Base-by-base conservation (phyloP, 2,113 vertebrate genomes). In the Caretta caretta region DNA sequence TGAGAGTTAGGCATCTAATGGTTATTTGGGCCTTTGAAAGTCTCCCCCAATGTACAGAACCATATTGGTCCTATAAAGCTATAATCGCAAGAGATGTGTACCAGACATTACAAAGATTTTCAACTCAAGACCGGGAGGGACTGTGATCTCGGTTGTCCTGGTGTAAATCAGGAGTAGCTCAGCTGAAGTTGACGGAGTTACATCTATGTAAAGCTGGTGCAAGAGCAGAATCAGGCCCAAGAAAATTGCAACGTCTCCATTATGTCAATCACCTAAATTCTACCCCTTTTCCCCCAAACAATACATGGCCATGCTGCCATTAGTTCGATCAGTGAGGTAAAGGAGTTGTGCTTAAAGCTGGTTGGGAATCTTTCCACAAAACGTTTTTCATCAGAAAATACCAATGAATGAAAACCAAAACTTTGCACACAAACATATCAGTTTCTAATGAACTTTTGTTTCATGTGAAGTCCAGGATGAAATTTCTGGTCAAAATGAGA, bases 271-370 rank as follows among this genome's bases (percentile, higher is more conserved):
- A 48, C n/a, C 10, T 85, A 80, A 78, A 87, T 59, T 93, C n/a
- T 29, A 91, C 22, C 78, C 35, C 20, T 19, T 19, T 7, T 50
- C 16, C 62, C 16, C 14, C 38, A 81, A 53, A 31, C 42, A 10
- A 13, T 0, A 0, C 29, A 75, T 65, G 62, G 62, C 62, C 48
- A 42, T 38, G 69, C 1, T 1, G 22, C 38, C 5, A 1, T 75
- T 22, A 38, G 10, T 31, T 5, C 16, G 82, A 2, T 20, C 2
- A 0, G 0, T 0, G 19, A 69, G 12, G 11, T 76, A 75, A 1
- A 86, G 14, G 12, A 14, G 29, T 35, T 1, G 0, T 5, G 80
- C 31, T 35, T 65, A 65, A 31, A 65, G 62, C 31, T 35, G 62
- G 62, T 35, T 14, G 4, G 62, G 31, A 65, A 65, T 8, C 13